Evolutionary conservation across 1,140 invertebrate species (phyloP).

Genomic region (Episyrphus balteatus): DNA sequence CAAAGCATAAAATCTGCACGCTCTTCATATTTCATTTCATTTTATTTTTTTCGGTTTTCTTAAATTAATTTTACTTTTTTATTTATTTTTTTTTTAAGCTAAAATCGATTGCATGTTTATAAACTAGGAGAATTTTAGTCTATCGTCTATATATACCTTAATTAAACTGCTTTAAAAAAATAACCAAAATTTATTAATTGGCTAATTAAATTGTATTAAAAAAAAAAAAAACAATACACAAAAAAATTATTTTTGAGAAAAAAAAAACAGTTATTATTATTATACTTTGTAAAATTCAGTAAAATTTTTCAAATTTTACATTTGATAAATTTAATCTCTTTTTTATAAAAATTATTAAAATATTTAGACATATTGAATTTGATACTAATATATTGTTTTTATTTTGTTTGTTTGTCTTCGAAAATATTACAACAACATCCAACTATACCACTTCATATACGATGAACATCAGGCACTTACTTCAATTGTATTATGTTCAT

Average conservation of each 20-base stretch:
- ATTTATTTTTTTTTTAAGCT: neutral
- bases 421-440: conserved; percentile 1
- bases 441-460: conserved; percentile 1
- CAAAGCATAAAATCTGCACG: neutral
- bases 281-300: neutral
- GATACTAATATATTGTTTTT: conserved; percentile 4
- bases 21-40: neutral
- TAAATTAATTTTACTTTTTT: neutral
- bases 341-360: neutral
- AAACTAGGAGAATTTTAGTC: neutral
- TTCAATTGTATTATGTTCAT: conserved; percentile 99
- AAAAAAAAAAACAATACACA: neutral
- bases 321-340: conserved; percentile 1
- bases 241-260: neutral
- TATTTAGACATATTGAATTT: too few relatives aligned
- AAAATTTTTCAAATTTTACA: neutral
- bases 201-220: neutral
- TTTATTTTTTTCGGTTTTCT: neutral
- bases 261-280: neutral
- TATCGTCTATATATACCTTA: neutral
- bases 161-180: too few relatives aligned
- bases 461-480: conserved; percentile 70
- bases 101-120: neutral
- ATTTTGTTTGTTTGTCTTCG: conserved; percentile 13
- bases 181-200: too few relatives aligned